Base-by-base conservation (phyloP, 2,797 vertebrate species). In the Capromys pilorides region DNA sequence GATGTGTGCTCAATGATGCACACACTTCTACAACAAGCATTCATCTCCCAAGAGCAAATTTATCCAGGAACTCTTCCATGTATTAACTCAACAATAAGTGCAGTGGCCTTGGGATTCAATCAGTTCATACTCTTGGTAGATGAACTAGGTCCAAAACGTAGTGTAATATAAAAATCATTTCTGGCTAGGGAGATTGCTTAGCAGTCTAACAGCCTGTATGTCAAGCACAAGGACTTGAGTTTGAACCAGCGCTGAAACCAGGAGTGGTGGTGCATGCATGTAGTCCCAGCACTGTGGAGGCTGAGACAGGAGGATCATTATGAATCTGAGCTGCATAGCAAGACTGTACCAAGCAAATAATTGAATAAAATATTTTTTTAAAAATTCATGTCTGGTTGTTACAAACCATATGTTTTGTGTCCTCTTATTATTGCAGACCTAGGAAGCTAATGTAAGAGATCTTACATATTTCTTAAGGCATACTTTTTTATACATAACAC, bases 401-500 rank as follows among this genome's bases (percentile, higher is more conserved):
- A 39, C 22, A 21, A 66, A 5, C 51, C 33, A 75, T 24, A n/a
- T 18, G 1, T 33, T 41, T 69, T n/a, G 13, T 39, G 19, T 28
- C 33, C 39, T 26, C 83, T 59, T 75, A 6, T 28, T 69, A 31
- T 16, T 19, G 0, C 0, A 62, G 28, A 39, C 8, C 39, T 49
- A 84, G 54, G 59, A 75, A 73, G 77, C 0, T 2, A 45, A 88
- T 51, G 64, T 3, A 24, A 1, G n/a, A 64, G 24, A 18, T 57
- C 24, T 57, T 41, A 92, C 73, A 86, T 54, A 41, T 54, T 61
- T 86, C 61, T 49, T 61, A 64, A 95, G 88, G 39, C 0, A 57
- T 7, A 61, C 33, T 86, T 80, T 71, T 78, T 31, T 11, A 16
- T 6, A 39, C 16, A 39, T 82, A 10, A 10, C 13, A 45, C 5